A percentile compares a stretch with the other conserved stretches of the same genome.
These are phyloP conservation scores for Spizaetus ornatus DNA, from an alignment of 2,113 vertebrate genomes.

Conservation along the genomic window DNA sequence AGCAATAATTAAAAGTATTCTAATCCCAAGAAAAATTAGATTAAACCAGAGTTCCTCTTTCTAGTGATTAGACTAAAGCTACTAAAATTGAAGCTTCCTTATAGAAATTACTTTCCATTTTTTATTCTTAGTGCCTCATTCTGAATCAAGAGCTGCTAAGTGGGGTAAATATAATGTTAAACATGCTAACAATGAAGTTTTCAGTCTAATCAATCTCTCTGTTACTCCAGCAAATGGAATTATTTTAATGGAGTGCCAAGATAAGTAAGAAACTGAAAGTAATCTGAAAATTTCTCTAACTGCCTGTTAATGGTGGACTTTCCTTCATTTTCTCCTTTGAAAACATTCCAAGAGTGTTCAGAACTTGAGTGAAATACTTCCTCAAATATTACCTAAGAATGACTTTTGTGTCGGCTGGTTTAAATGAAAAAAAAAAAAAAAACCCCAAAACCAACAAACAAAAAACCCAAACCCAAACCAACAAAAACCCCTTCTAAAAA, in stretches of 20 bases:
- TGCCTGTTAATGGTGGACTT: conserved; percentile 63
- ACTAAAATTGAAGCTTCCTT: background rate
- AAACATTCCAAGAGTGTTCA: conserved; percentile 50
- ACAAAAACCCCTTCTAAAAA: background rate
- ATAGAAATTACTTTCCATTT: background rate
- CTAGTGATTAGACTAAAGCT: background rate
- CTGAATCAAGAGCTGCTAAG: conserved; percentile 36
- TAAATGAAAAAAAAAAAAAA: background rate
- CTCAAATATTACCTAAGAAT: conserved; percentile 38
- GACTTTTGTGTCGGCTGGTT: background rate
- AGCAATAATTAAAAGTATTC: conserved; percentile 11
- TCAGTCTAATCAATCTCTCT: conserved; percentile 69
- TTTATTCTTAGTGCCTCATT: background rate
- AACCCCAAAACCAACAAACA: background rate
- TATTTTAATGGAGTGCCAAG: conserved; percentile 61
- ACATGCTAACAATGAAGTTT: conserved; percentile 44
- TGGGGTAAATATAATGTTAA: conserved; percentile 48
- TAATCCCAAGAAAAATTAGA: background rate
- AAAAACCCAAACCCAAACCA: background rate
- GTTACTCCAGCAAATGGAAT: conserved; percentile 35
- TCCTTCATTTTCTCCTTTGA: conserved; percentile 50
- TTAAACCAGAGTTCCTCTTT: background rate
- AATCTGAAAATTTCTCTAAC: conserved; percentile 64
- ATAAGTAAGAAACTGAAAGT: conserved; percentile 74
- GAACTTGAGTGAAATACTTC: conserved; percentile 53